Evolutionary conservation across 2,797 vertebrate genomes (phyloP), one percentile per base, ranked within the genome.

Genomic region (Anabacerthia variegaticeps): DNA sequence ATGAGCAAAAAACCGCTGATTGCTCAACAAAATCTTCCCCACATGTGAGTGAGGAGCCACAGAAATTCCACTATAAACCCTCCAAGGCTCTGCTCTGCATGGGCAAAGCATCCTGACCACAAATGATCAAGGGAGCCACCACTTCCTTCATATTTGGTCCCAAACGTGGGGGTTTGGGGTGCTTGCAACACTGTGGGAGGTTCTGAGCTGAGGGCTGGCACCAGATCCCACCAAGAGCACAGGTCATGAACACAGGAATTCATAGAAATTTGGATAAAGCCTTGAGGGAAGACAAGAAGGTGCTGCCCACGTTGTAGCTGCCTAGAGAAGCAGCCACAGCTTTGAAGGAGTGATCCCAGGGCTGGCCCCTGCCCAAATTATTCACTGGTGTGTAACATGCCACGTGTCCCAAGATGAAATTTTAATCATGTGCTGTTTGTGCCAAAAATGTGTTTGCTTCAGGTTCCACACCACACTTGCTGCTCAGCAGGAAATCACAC

Each of bases 271-370:
- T 27, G 39, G 14, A 17, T 19, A 36, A 10, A 73, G 43, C 39
- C 75, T 51, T 8, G 27, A 28, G 56, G 52, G 59, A 63, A n/a
- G 36, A 28, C 37, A 5, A 32, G 43, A 30, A 63, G 34, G 12
- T 68, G 24, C 74, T 87, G 62, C 37, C 41, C 7, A 1, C 0
- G 0, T 24, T 72, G 32, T 1, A 44, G 43, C 44, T 34, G 27
- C 0, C 0, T 6, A 22, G 27, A 14, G n/a, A 61, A 56, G 61
- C 37, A 34, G 37, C 59, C 72, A 22, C 1, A 1, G 39, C n/a
- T 21, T 12, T 17, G 46, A n/a, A 43, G n/a, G 61, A 28, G 36
- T 24, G 24, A 62, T 17, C 14, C 36, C 52, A n/a, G 32, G 8
- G 55, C 44, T 77, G 37, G 21, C 17, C 36, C 43, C 44, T 67